Conservation (phyloP, 2,113 vertebrate genomes). For the Halichoerus grypus region DNA sequence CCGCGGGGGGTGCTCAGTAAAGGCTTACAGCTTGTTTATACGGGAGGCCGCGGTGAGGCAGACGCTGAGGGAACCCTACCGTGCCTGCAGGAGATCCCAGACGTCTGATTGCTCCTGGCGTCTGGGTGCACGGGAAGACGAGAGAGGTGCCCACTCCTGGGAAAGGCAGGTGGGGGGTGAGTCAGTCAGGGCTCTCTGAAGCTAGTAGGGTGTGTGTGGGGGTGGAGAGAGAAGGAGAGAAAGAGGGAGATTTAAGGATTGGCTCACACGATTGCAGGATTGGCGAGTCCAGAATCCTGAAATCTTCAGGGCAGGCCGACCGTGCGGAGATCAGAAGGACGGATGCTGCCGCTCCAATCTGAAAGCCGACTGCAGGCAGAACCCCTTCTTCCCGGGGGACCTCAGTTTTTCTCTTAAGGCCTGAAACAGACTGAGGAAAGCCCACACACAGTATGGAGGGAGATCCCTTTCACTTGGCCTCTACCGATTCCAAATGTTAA, state of each 20-base stretch:
- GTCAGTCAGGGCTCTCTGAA: not conserved
- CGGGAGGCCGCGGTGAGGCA: not conserved
- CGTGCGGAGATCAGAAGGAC: not conserved
- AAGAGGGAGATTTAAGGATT: not conserved
- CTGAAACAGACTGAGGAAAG: not conserved
- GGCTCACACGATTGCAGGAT: accelerated
- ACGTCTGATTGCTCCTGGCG: too few relatives aligned
- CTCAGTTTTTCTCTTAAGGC: not conserved
- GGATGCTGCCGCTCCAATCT: accelerated
- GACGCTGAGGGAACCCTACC: too few relatives aligned
- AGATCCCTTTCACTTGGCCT: not conserved
- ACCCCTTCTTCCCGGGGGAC: not conserved
- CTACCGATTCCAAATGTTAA: not conserved
- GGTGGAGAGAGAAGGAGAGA: not conserved
- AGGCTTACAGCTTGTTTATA: not conserved
- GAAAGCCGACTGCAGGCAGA: too few relatives aligned
- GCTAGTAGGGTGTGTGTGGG: too few relatives aligned
- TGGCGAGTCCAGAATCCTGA: not conserved
- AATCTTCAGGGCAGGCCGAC: not conserved
- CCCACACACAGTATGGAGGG: accelerated
- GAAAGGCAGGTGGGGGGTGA: too few relatives aligned
- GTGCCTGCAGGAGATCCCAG: not conserved
- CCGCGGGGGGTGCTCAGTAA: accelerated
- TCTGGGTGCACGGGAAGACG: not conserved
- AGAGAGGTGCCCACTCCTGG: too few relatives aligned